Evolutionary conservation across 2,113 vertebrate species (phyloP).

Genomic region (Pelodiscus sinensis): DNA sequence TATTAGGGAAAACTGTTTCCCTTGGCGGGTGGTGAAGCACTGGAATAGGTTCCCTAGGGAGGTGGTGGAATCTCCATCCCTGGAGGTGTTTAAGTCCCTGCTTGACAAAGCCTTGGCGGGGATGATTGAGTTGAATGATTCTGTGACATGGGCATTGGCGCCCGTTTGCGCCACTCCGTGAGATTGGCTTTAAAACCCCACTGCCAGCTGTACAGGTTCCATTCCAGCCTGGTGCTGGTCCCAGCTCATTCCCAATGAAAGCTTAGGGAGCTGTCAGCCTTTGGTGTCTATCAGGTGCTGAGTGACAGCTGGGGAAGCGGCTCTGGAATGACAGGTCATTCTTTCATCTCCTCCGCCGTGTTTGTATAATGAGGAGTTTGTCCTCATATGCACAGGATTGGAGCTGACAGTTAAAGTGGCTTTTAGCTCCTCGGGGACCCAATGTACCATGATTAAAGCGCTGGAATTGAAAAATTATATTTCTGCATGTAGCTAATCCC

Average conservation of each 20-base stretch:
- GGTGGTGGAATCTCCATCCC: no score
- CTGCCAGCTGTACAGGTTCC: background rate
- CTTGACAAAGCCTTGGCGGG: no score
- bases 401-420: conserved; percentile 83
- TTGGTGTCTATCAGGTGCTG: background rate
- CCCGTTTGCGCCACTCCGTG: background rate
- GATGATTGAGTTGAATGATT: no score
- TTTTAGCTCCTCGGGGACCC: conserved; percentile 70
- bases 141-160: background rate
- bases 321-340: background rate
- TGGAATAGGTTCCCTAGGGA: no score
- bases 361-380: conserved; percentile 23
- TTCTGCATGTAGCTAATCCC: conserved; percentile 5
- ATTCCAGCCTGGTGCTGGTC: background rate
- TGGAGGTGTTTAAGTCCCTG: no score
- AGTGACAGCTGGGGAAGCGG: background rate
- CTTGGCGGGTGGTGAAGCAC: no score
- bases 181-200: background rate
- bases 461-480: conserved; percentile 14
- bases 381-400: conserved; percentile 70
- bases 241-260: background rate
- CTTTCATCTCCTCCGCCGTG: background rate
- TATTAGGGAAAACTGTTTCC: no score
- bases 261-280: background rate
- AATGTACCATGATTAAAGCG: conserved; percentile 61